Conservation (phyloP, 2,113 vertebrate species). For the Ctenomys sociabilis region DNA sequence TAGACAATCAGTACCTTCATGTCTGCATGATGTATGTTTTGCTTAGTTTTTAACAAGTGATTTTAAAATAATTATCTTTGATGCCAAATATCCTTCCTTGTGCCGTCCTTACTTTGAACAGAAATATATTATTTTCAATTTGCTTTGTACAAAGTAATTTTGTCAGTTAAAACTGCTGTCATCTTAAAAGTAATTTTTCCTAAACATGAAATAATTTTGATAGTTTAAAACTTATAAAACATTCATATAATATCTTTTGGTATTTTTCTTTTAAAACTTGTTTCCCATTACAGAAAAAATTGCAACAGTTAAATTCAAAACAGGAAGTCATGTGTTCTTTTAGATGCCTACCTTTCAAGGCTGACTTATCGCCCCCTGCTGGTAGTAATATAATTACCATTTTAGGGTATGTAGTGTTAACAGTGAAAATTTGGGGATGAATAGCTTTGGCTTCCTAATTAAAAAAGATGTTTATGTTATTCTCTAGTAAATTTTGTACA, state of each 20-base stretch:
- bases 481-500: constrained; percentile 18
- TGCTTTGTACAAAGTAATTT: constrained; percentile 32
- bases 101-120: constrained; percentile 42
- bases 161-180: constrained; percentile 19
- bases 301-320: constrained; percentile 77
- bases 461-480: constrained; percentile 14
- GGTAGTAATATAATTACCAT: constrained; percentile 64
- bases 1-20: constrained; percentile 8
- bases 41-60: constrained; percentile 43
- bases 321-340: constrained; percentile 80
- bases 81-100: background rate
- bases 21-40: background rate
- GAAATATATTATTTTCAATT: background rate
- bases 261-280: constrained; percentile 13
- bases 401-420: background rate
- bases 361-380: constrained; percentile 75
- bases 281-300: constrained; percentile 27
- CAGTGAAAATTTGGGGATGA: background rate
- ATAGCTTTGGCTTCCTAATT: constrained; percentile 22
- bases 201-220: constrained; percentile 56
- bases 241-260: background rate
- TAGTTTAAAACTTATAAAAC: constrained; percentile 19
- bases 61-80: constrained; percentile 49
- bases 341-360: constrained; percentile 54
- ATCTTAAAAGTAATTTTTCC: background rate